Conservation (phyloP, 2,113 vertebrate species). For the Cettia cetti region DNA sequence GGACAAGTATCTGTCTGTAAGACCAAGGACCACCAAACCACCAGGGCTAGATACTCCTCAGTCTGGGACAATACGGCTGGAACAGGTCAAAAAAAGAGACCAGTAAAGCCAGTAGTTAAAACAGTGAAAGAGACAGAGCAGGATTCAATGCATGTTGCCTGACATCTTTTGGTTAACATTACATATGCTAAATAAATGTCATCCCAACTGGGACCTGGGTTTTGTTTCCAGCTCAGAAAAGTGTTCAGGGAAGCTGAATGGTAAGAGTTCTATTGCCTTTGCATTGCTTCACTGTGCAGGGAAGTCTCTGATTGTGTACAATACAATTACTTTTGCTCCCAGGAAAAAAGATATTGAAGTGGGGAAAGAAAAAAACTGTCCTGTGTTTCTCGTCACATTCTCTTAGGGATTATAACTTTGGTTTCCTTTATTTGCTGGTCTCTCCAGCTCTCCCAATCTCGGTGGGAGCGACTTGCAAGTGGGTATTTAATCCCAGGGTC, state of each 20-base stretch:
- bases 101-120: neutral
- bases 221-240: neutral
- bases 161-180: neutral
- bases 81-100: neutral
- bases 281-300: neutral
- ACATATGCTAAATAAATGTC: slow-evolving; percentile 41
- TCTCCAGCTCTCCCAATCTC: neutral
- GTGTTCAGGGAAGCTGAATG: neutral
- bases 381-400: neutral
- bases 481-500: neutral
- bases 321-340: neutral
- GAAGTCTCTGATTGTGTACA: neutral
- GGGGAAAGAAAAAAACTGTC: neutral
- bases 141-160: neutral
- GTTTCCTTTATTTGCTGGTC: neutral
- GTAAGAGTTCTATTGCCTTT: neutral
- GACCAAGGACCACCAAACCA: neutral
- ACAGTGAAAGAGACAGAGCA: neutral
- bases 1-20: neutral
- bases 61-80: neutral
- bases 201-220: neutral
- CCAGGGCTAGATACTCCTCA: neutral
- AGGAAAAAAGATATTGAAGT: neutral
- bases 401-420: neutral
- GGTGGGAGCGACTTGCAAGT: neutral